phyloP scores from a whole-genome alignment of 1,140 invertebrate genomes.

The Trichonephila inaurata region DNA sequence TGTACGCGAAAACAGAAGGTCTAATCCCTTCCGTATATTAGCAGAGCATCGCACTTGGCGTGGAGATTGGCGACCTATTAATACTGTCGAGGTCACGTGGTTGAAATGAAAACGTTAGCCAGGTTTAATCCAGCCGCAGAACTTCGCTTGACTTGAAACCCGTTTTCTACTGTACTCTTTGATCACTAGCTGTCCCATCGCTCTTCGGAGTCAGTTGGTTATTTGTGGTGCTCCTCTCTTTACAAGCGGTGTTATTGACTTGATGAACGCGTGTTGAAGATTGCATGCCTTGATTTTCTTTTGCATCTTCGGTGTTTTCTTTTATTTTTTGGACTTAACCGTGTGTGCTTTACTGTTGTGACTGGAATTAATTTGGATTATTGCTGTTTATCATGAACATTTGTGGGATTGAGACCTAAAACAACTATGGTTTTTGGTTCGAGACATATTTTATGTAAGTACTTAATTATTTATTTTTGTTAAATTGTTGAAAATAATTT shows the following conservation, averaged over 20 bases:
- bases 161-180: background rate
- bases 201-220: background rate
- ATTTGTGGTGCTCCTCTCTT: background rate
- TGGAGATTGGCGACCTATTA: conserved; percentile 61
- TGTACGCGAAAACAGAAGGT: background rate
- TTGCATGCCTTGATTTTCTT: background rate
- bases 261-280: background rate
- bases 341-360: background rate
- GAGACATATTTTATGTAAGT: background rate
- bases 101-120: conserved; percentile 19
- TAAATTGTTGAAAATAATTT: background rate
- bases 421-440: background rate
- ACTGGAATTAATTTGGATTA: background rate
- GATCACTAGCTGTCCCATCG: background rate
- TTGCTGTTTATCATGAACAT: background rate
- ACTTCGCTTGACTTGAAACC: background rate
- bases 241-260: background rate
- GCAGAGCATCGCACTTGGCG: conserved; percentile 51
- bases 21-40: conserved; percentile 54
- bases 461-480: background rate
- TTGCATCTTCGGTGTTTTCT: background rate
- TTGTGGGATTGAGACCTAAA: background rate
- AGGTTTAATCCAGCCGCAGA: conserved; percentile 45
- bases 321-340: background rate
- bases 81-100: conserved; percentile 65